Evolutionary conservation across 2,797 vertebrate genomes (phyloP).

Genomic region (Halcyon badia): DNA sequence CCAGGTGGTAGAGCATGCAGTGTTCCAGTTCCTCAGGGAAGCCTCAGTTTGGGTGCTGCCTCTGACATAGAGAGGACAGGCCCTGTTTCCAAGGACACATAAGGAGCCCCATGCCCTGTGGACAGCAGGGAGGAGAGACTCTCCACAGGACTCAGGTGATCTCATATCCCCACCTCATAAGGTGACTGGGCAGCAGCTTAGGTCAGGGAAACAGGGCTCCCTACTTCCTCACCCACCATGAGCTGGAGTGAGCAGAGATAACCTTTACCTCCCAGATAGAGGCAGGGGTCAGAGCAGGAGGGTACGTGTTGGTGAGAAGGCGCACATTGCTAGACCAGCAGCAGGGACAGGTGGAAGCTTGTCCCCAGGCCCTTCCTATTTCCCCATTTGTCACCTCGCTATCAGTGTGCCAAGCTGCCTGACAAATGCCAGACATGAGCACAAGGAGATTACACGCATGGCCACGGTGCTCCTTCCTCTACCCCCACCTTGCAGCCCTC

Average conservation of each 20-base stretch:
- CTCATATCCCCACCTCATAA: neutral
- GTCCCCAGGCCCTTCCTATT: slow-evolving; percentile 47
- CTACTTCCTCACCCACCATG: neutral
- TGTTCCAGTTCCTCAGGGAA: neutral
- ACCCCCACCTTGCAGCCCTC: slow-evolving; percentile 66
- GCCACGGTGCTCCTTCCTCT: slow-evolving; percentile 76
- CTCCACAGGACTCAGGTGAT: accelerated
- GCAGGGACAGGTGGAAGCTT: slow-evolving; percentile 46
- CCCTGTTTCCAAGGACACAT: accelerated
- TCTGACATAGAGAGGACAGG: neutral
- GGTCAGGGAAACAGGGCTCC: neutral
- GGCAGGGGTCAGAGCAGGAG: slow-evolving; percentile 17
- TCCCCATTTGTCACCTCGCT: slow-evolving; percentile 73
- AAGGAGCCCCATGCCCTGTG: accelerated
- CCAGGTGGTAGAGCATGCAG: neutral
- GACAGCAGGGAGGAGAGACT: neutral
- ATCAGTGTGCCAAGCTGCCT: slow-evolving; percentile 70
- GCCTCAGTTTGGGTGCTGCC: neutral
- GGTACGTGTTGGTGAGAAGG: neutral
- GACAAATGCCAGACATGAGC: slow-evolving; percentile 88
- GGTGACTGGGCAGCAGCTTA: neutral
- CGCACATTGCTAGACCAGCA: neutral
- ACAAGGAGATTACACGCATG: slow-evolving; percentile 80
- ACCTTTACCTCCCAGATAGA: slow-evolving; percentile 41
- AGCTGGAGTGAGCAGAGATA: neutral